These are phyloP conservation scores for Altica lythri DNA, from an alignment of 2,888 invertebrate genomes.

Conservation along the genomic window DNA sequence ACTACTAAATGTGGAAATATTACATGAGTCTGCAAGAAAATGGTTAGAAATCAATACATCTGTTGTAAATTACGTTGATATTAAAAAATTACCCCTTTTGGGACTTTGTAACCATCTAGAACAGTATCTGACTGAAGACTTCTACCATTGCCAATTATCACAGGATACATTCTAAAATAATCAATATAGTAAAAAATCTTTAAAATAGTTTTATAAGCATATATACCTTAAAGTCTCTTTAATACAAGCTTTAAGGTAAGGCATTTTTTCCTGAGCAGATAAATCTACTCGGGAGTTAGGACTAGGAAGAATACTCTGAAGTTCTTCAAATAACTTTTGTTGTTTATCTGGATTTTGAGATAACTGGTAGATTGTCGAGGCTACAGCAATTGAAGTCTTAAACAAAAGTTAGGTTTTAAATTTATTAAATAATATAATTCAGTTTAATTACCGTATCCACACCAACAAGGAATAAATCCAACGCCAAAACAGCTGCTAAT, in stretches of 20 bases:
- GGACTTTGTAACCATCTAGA: slow-evolving; percentile 77
- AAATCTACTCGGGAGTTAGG: slow-evolving; percentile 63
- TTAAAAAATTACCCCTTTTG: slow-evolving; percentile 70
- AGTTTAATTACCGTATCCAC: slow-evolving; percentile 71
- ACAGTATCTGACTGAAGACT: slow-evolving; percentile 75
- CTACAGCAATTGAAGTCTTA: slow-evolving; percentile 74
- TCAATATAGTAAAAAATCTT: not conserved
- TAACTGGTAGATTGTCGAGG: slow-evolving; percentile 76
- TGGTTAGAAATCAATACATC: not conserved
- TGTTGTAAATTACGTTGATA: slow-evolving; percentile 2
- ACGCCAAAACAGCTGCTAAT: slow-evolving; percentile 71
- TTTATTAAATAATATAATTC: no score
- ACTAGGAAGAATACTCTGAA: slow-evolving; percentile 62
- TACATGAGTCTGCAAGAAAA: slow-evolving; percentile 67
- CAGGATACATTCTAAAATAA: slow-evolving; percentile 72
- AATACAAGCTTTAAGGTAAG: slow-evolving; percentile 75
- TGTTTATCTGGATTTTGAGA: slow-evolving; percentile 74
- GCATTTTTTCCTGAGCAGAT: slow-evolving; percentile 66
- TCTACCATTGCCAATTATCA: slow-evolving; percentile 79
- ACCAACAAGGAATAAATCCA: slow-evolving; percentile 80
- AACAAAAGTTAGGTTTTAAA: slow-evolving; percentile 26
- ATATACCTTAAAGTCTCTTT: slow-evolving; percentile 75
- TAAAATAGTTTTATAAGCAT: not conserved
- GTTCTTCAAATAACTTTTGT: slow-evolving; percentile 66
- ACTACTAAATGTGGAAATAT: slow-evolving; percentile 80